Evolutionary conservation across 2,888 invertebrate genomes (phyloP).

Genomic region (Plagodis dolabraria): DNA sequence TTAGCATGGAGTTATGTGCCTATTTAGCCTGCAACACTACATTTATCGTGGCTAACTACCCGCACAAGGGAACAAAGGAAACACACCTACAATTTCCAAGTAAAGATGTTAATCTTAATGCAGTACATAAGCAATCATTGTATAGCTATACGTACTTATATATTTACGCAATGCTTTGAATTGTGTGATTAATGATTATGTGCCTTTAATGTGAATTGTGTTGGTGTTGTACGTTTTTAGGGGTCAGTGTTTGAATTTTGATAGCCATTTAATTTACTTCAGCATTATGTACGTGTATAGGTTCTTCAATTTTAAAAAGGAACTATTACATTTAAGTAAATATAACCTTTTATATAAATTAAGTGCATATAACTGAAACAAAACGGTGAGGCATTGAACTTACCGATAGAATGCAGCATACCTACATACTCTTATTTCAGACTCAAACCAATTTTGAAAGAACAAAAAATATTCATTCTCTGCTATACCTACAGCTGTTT

Average conservation of each 20-base stretch:
- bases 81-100: conserved; percentile 51
- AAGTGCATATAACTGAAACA: too few species aligned
- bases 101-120: conserved; percentile 60
- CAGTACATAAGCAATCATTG: conserved; percentile 49
- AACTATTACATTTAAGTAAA: too few species aligned
- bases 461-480: too few species aligned
- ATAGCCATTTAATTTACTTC: neutral
- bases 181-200: conserved; percentile 24
- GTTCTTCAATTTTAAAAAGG: too few species aligned
- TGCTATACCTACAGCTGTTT: too few species aligned
- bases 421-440: too few species aligned
- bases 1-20: conserved; percentile 15
- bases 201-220: conserved; percentile 15
- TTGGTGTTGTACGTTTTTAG: neutral
- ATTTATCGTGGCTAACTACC: conserved; percentile 36
- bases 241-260: conserved; percentile 1
- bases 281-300: too few species aligned
- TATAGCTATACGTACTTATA: conserved; percentile 6
- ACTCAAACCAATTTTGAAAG: too few species aligned
- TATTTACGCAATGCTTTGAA: neutral
- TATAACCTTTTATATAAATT: too few species aligned
- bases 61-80: conserved; percentile 38
- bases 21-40: conserved; percentile 28
- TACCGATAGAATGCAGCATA: too few species aligned
- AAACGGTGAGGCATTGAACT: too few species aligned